phyloP scores from a whole-genome alignment of 2,113 vertebrate species.

The Picathartes gymnocephalus region DNA sequence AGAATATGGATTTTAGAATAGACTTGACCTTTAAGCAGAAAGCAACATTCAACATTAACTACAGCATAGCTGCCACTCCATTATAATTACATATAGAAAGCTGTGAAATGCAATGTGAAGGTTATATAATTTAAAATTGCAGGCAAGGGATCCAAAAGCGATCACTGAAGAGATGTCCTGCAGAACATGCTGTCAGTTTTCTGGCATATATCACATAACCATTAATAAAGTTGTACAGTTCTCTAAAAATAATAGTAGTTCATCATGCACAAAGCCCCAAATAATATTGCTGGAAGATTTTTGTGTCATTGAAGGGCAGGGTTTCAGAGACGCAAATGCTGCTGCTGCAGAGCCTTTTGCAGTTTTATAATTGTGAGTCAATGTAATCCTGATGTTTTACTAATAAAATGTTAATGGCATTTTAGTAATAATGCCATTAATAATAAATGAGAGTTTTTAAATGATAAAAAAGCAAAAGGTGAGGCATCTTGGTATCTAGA shows the following conservation, averaged over 20 bases:
- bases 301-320: background rate
- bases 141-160: background rate
- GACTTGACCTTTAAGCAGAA: constrained; percentile 60
- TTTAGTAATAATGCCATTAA: background rate
- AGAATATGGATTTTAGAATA: constrained; percentile 54
- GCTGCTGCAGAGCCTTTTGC: background rate
- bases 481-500: background rate
- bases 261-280: background rate
- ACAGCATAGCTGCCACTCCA: constrained; percentile 21
- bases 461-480: background rate
- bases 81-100: constrained; percentile 28
- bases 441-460: background rate
- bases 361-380: background rate
- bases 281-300: background rate
- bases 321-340: background rate
- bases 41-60: constrained; percentile 34
- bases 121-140: constrained; percentile 22
- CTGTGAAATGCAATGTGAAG: constrained; percentile 27
- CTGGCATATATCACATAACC: background rate
- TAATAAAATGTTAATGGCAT: background rate
- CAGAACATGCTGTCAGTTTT: constrained; percentile 24
- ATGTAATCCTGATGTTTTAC: background rate
- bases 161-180: constrained; percentile 13
- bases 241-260: constrained; percentile 27
- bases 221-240: constrained; percentile 4